Base-by-base conservation (phyloP, 2,888 invertebrate genomes). In the Apodemia mormo region DNA sequence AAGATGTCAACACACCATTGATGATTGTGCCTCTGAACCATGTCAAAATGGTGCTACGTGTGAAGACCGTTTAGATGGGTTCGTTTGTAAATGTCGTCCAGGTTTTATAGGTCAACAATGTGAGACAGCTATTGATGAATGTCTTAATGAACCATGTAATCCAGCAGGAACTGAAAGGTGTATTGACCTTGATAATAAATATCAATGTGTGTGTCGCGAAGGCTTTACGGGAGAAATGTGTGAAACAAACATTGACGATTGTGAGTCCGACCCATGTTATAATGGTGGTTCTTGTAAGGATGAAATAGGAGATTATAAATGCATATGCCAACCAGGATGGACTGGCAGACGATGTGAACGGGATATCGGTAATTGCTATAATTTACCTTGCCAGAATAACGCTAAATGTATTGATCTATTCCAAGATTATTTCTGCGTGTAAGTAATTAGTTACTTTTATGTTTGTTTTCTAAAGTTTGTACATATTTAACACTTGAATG, bases 1-100 rank as follows among this genome's bases (percentile, higher is more conserved):
- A 84, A 95, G 96, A 78, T 99, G 98, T 84, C 98, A 99, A 83
- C 98, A 98, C 81, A 95, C 97, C 0, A 96, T 98, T 71, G 98
- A 99, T 82, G 98, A 98, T 80, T 99, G 99, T 81, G 95, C 96
- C 33, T 96, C 97, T 0, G 94, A 96, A 74, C 98, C 99, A 0
- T 99, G 99, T 85, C 97, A 98, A 81, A 98, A 99, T 82, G 97
- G 98, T 37, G 98, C 97, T 2, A 96, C 96, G 0, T 99, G 99
- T 81, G 85, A 96, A 1, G 98, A 99, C 82, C 96, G 97, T 82
- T 93, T 97, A 30, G 98, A 98, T 82, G 97, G 98, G 37, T 99
- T 99, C 84, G 93, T 95, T 49, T 99, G 99, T 87, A 97, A 97
- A 85, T 99, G 99, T 83, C 95, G 98, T 71, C 98, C 98, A 14